Evolutionary conservation across 1,140 invertebrate species (phyloP), one percentile per base, ranked within the genome.

Genomic region (Adoxophyes honmai): DNA sequence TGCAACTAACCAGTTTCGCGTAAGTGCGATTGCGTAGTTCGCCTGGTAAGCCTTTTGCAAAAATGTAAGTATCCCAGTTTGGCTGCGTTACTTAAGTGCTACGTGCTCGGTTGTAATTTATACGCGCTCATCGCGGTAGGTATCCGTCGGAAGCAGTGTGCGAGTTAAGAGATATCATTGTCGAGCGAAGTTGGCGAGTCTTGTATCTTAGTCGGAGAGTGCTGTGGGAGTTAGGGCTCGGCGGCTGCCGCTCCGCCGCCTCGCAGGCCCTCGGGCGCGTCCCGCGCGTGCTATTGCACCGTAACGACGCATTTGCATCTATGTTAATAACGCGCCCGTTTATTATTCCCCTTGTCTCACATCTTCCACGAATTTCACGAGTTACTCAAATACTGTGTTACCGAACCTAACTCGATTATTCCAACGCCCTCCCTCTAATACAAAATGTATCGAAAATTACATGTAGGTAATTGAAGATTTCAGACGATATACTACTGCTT

Each of bases 381-480:
- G 15, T 52, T 34, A 35, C 28, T 52, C 51, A 52, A 2, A 28
- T 2, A 3, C 21, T 28, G 21, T 28, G 15, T 38, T 44, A 44
- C 18, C 11, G 11, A 21, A 33, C 16, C 14, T 53, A n/a, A 53
- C 52, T 53, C 52, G 14, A 53, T 35, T 13, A 52, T 18, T 14
- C 15, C 9, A 11, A 18, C 28, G 21, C 42, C 21, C 11, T 78
- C 68, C 78, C 73, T 81, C 85, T 88, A 86, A 76, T 11, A 11
- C 3, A 52, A n/a, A n/a, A n/a, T n/a, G n/a, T n/a, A n/a, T n/a
- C n/a, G n/a, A n/a, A n/a, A n/a, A n/a, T n/a, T n/a, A n/a, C n/a
- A n/a, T n/a, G n/a, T n/a, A n/a, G n/a, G n/a, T n/a, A n/a, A n/a
- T n/a, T n/a, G n/a, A n/a, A n/a, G n/a, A n/a, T 8, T 15, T n/a